Percentiles rank a stretch among this genome's conserved stretches.
Conservation (phyloP, 2,113 vertebrate genomes). For the Nymphicus hollandicus region DNA sequence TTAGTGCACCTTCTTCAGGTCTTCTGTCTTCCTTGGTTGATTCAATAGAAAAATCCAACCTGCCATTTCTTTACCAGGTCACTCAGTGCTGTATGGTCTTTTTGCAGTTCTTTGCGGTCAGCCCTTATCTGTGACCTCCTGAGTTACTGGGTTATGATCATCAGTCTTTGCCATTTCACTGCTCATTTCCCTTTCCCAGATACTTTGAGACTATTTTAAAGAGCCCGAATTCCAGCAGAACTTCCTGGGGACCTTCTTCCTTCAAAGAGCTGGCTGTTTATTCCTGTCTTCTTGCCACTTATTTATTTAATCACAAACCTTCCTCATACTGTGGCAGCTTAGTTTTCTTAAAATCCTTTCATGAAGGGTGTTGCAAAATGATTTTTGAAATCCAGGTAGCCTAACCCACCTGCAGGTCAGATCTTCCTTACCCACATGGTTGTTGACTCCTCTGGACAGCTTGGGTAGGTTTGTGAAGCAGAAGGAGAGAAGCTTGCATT, state of each 20-base stretch:
- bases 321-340: not conserved
- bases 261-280: not conserved
- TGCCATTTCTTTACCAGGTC: not conserved
- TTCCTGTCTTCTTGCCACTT: not conserved
- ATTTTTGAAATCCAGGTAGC: not conserved
- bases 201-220: not conserved
- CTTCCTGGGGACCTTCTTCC: not conserved
- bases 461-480: rapidly evolving
- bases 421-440: not conserved
- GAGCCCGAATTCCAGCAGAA: not conserved
- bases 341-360: not conserved
- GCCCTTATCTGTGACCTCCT: not conserved
- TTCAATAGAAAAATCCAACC: not conserved
- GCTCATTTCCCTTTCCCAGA: not conserved
- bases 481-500: not conserved
- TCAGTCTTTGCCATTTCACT: not conserved
- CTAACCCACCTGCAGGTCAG: not conserved
- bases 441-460: not conserved
- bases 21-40: not conserved
- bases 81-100: not conserved
- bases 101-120: not conserved
- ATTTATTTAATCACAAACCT: not conserved
- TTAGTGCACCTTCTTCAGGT: not conserved
- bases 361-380: not conserved
- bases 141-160: not conserved